Percentiles rank a stretch among this genome's conserved stretches.
Conservation (phyloP, 2,888 invertebrate genomes). For the Drosophila demipolita region DNA sequence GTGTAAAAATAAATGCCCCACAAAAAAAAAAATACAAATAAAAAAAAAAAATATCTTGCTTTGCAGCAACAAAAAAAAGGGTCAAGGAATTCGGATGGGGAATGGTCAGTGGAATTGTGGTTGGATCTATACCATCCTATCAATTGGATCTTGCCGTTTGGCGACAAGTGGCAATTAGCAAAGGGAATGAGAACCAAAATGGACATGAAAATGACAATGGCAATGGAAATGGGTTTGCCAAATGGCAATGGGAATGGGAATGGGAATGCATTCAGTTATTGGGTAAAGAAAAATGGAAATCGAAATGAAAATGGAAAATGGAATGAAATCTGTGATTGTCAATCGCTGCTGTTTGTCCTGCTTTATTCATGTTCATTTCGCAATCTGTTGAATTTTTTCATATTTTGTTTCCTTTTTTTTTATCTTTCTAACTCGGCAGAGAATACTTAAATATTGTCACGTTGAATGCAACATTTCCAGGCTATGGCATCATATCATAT, state of each 20-base stretch:
- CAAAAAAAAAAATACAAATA: constrained; percentile 4
- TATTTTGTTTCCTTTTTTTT: background rate
- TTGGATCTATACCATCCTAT: constrained; percentile 27
- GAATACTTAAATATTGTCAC: background rate
- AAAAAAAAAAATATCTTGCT: background rate
- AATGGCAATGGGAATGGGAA: background rate
- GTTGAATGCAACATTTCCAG: background rate
- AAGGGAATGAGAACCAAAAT: constrained; percentile 12
- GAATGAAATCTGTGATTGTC: constrained; percentile 33
- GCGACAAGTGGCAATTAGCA: constrained; percentile 42
- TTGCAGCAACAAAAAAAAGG: constrained; percentile 7
- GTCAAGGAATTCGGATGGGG: constrained; percentile 42
- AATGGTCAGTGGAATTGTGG: constrained; percentile 33
- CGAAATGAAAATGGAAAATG: background rate
- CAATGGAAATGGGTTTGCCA: background rate
- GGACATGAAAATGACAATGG: constrained; percentile 3
- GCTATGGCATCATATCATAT: background rate
- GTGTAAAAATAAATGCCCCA: constrained; percentile 53
- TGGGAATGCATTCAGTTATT: background rate
- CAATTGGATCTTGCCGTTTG: constrained; percentile 25
- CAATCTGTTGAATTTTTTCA: constrained; percentile 29
- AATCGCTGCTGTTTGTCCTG: constrained; percentile 33
- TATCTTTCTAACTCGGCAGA: background rate
- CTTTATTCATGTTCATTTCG: constrained; percentile 17
- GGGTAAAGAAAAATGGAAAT: background rate